A percentile compares a stretch with the other conserved stretches of the same genome.
Evolutionary conservation across 2,113 vertebrate species (phyloP).

Genomic region (Excalfactoria chinensis): DNA sequence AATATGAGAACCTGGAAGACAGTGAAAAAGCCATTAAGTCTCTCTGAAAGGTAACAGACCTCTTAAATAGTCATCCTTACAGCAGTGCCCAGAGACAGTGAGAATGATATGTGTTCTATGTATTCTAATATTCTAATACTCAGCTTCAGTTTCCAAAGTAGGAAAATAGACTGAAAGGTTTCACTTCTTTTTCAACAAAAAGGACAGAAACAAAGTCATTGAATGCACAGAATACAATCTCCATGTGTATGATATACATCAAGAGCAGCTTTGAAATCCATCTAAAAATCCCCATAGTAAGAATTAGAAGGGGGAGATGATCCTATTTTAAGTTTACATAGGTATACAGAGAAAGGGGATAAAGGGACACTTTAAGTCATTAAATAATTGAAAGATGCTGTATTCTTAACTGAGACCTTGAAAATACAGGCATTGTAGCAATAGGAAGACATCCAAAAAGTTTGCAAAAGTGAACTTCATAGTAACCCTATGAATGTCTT

Average conservation of each 20-base stretch:
- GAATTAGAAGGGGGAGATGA: background rate
- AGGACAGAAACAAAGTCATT: background rate
- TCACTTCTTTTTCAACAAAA: background rate
- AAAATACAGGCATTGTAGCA: background rate
- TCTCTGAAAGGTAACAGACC: slow-evolving; percentile 60
- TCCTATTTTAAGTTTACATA: background rate
- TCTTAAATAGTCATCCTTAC: slow-evolving; percentile 66
- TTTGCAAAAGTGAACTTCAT: background rate
- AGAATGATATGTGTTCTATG: background rate
- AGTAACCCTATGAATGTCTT: background rate
- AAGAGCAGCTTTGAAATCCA: background rate
- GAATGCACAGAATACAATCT: background rate
- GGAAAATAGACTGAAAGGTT: background rate
- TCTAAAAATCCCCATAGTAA: slow-evolving; percentile 12
- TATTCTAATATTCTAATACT: background rate
- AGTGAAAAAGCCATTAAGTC: slow-evolving; percentile 76
- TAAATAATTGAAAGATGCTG: background rate
- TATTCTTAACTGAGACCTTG: background rate
- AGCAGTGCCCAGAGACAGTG: slow-evolving; percentile 12
- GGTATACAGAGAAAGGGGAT: background rate
- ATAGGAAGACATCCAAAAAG: background rate
- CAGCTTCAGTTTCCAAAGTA: background rate
- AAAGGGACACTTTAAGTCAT: background rate
- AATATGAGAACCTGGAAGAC: slow-evolving; percentile 78
- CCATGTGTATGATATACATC: background rate